Conservation (phyloP, 2,113 vertebrate genomes). For the Xiphorhynchus elegans region DNA sequence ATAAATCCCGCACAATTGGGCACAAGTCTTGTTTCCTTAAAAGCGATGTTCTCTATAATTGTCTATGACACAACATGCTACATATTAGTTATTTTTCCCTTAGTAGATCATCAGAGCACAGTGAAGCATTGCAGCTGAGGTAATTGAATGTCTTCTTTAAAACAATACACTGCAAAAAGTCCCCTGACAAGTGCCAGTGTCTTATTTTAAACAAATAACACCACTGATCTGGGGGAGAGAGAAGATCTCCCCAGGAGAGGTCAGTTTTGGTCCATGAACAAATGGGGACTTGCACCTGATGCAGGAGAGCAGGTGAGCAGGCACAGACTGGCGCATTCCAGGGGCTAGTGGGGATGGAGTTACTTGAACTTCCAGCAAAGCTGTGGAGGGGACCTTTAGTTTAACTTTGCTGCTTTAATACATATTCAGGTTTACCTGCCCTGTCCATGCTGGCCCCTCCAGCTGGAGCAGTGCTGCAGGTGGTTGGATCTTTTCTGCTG, state of each 20-base stretch:
- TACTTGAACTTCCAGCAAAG: background rate
- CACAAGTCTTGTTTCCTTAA: constrained; percentile 65
- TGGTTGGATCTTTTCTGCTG: background rate
- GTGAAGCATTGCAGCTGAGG: constrained; percentile 34
- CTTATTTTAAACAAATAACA: constrained; percentile 7
- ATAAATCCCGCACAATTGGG: constrained; percentile 62
- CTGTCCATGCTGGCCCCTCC: background rate
- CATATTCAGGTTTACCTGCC: background rate
- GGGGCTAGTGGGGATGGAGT: background rate
- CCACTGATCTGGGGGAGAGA: fast-evolving
- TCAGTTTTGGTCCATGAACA: background rate
- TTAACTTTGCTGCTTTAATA: background rate
- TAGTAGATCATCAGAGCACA: constrained; percentile 65
- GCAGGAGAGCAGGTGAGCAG: background rate
- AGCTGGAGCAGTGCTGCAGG: background rate
- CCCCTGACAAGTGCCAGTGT: constrained; percentile 27
- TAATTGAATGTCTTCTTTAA: constrained; percentile 67
- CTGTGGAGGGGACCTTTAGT: fast-evolving
- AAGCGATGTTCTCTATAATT: constrained; percentile 70
- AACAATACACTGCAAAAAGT: constrained; percentile 47
- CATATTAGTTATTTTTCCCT: constrained; percentile 59
- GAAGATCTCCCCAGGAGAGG: background rate
- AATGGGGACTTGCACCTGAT: background rate
- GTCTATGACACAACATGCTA: constrained; percentile 59
- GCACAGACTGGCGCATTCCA: fast-evolving